Percentiles rank a stretch among this genome's conserved stretches.
These are phyloP conservation scores for Strix uralensis DNA, from an alignment of 2,113 vertebrate species.

Conservation along the genomic window DNA sequence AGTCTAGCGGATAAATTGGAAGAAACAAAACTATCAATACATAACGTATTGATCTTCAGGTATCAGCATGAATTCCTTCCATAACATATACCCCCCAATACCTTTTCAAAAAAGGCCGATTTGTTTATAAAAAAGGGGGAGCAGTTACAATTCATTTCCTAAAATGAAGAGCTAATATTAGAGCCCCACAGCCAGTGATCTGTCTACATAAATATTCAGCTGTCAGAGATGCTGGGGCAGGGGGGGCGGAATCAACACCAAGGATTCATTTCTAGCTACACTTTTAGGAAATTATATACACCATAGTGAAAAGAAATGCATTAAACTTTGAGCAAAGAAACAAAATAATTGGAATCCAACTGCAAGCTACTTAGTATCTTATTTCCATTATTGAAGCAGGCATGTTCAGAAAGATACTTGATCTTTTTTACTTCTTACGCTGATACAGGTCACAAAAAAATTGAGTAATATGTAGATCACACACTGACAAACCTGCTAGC, in stretches of 20 bases:
- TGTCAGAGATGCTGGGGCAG: not conserved
- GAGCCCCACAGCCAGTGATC: not conserved
- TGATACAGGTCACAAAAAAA: not conserved
- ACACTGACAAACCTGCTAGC: not conserved
- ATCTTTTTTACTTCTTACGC: not conserved
- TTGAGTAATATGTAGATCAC: not conserved
- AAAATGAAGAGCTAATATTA: not conserved
- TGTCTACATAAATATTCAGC: not conserved
- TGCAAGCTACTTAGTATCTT: not conserved
- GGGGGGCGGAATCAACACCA: accelerated
- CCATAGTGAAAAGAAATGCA: not conserved
- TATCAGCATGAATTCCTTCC: not conserved
- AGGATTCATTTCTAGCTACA: not conserved
- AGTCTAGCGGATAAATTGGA: not conserved
- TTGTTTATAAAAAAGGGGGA: not conserved
- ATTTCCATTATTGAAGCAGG: not conserved
- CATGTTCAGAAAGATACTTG: not conserved
- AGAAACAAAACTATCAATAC: not conserved
- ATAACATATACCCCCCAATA: not conserved
- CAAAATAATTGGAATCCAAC: not conserved
- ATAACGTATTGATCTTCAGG: accelerated
- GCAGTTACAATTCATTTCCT: not conserved
- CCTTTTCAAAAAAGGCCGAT: not conserved
- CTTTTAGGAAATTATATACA: not conserved
- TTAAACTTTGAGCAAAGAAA: not conserved